Evolutionary conservation across 2,888 invertebrate genomes (phyloP).

Genomic region (Nomada hirtipes): DNA sequence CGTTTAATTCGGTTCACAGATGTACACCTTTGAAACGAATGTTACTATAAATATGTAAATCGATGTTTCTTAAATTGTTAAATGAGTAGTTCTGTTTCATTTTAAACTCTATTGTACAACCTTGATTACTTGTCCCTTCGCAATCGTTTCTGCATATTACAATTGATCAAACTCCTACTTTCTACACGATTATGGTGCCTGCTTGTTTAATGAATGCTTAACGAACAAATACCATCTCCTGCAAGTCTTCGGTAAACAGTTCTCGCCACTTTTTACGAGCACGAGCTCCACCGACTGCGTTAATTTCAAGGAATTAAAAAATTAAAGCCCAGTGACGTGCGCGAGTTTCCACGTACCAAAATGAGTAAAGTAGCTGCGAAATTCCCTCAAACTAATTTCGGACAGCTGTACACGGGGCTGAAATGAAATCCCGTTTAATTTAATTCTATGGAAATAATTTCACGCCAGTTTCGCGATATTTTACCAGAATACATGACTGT

Average conservation of each 20-base stretch:
- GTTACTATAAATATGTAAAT: not conserved
- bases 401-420: constrained; percentile 46
- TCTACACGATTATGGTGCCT: not conserved
- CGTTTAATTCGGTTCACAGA: too few species aligned
- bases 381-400: constrained; percentile 56
- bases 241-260: not conserved
- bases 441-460: constrained; percentile 60
- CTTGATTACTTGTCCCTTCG: not conserved
- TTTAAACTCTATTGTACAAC: too few species aligned
- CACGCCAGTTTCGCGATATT: constrained; percentile 44
- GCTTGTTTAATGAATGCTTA: not conserved
- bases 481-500: constrained; percentile 18
- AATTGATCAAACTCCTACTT: not conserved
- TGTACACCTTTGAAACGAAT: not conserved
- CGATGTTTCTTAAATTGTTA: too few species aligned
- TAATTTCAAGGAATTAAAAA: constrained; percentile 40
- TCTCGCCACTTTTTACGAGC: constrained; percentile 12
- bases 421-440: constrained; percentile 61
- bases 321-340: constrained; percentile 22
- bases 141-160: too few species aligned
- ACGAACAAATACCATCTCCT: not conserved
- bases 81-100: too few species aligned
- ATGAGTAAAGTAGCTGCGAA: constrained; percentile 32
- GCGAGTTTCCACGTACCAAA: constrained; percentile 21
- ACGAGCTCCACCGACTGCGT: not conserved